These are phyloP conservation scores for Oxygymnocypris stewartii DNA, from an alignment of 2,113 vertebrate genomes.

Conservation along the genomic window DNA sequence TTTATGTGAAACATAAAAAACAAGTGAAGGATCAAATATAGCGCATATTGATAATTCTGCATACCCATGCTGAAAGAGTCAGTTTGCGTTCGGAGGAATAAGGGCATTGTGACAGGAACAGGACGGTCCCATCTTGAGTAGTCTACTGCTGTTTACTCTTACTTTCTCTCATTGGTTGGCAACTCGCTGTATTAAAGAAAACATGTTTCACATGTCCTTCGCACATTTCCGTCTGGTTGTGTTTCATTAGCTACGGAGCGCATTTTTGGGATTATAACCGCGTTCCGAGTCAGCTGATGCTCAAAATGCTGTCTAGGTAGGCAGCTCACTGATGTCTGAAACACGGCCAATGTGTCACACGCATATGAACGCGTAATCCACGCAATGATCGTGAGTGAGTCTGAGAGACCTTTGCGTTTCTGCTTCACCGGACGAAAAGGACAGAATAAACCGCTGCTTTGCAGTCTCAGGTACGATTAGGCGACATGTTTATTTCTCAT, in stretches of 20 bases:
- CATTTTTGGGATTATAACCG: neutral
- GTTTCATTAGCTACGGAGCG: neutral
- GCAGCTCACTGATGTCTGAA: neutral
- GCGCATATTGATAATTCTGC: neutral
- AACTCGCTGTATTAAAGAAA: neutral
- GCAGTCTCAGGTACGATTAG: neutral
- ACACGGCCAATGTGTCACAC: neutral
- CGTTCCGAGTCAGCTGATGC: slow-evolving; percentile 10
- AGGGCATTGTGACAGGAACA: no score
- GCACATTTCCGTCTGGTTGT: neutral
- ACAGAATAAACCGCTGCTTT: slow-evolving; percentile 3
- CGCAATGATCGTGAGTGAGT: slow-evolving; percentile 7
- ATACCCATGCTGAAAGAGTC: neutral
- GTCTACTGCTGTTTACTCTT: neutral
- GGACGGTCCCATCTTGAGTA: neutral
- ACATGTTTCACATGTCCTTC: neutral
- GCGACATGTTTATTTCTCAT: neutral
- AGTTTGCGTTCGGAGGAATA: neutral
- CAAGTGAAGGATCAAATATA: neutral
- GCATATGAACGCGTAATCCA: neutral
- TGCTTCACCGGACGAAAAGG: slow-evolving; percentile 1
- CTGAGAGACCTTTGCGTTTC: neutral
- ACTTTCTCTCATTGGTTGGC: neutral
- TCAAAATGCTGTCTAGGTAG: slow-evolving; percentile 5
- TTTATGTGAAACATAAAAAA: no score